Conservation (phyloP, 2,797 vertebrate genomes). For the Euphonia xanthogaster region DNA sequence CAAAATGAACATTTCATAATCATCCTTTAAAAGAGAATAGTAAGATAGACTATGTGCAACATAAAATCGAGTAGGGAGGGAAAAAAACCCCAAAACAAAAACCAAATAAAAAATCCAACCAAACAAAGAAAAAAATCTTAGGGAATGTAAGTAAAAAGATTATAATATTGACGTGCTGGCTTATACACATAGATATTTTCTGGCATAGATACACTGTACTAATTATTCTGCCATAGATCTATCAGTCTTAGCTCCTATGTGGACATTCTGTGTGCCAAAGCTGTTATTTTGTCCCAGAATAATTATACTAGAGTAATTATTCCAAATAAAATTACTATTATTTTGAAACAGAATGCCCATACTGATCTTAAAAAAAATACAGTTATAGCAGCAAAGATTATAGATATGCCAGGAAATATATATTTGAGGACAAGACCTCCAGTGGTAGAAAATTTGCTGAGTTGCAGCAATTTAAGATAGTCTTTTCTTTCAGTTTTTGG, state of each 20-base stretch:
- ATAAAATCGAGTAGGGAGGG: background rate
- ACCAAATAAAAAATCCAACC: background rate
- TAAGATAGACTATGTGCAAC: background rate
- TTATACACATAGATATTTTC: background rate
- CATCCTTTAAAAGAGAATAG: background rate
- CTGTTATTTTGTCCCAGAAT: background rate
- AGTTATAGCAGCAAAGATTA: background rate
- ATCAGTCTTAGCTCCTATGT: background rate
- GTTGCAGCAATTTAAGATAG: background rate
- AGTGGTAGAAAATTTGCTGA: background rate
- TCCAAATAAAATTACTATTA: constrained; percentile 8
- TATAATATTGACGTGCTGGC: background rate
- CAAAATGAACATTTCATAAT: background rate
- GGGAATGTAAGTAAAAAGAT: background rate
- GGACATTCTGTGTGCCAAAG: background rate
- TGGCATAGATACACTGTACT: background rate
- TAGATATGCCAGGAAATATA: background rate
- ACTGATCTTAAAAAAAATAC: background rate
- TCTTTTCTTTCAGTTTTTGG: background rate
- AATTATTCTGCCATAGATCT: constrained; percentile 6
- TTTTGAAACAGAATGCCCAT: background rate
- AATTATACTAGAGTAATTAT: background rate
- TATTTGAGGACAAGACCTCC: background rate
- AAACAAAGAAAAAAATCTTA: background rate
- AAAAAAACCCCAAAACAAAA: too few relatives aligned